Base-by-base conservation (phyloP, 2,113 vertebrate species). In the Austrofundulus limnaeus region DNA sequence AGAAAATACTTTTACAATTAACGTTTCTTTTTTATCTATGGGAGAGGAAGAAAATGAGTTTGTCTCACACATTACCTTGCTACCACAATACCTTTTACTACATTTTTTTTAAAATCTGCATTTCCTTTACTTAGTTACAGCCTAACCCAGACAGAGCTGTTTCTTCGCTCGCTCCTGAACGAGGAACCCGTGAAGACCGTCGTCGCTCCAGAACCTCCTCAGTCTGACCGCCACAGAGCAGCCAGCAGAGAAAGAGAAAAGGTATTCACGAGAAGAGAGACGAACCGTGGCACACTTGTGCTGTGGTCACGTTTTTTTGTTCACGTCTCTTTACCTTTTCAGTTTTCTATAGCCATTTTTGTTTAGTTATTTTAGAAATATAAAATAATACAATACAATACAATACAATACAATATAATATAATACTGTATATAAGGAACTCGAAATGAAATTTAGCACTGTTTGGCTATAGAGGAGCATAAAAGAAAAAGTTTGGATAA, bases 181-280 rank as follows among this genome's bases (percentile, higher is more conserved):
- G 92, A 93, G 77, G 94, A 92, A 53, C 96, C 95, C 16, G 95
- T 95, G 56, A 96, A 94, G 91, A 98, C 92, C 7, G 95, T 99
- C 49, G 80, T 97, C 54, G 96, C 96, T 12, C 92, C 91, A 75
- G 95, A 95, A 72, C 38, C 63, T 75, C 92, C 92, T 54, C 92
- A 70, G 65, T 89, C 80, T 57, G 90, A 93, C 75, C 76, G 59
- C 21, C 72, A 72, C 83, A 83, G 89, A 88, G 15, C 83, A 45
- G 50, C 81, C 51, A 91, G 88, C 82, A 92, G 74, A 68, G 91
- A 92, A 46, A 85, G 84, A 25, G 90, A 90, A 20, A 87, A 85
- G 86, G 90, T 89, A 77, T 41, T 49, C 16, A 55, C 38, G 51
- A 4, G 24, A 39, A 54, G 1, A 21, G 20, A 55, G 20, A 16